Base-by-base conservation (phyloP, 2,888 invertebrate genomes). In the Lasioglossum pauxillum region DNA sequence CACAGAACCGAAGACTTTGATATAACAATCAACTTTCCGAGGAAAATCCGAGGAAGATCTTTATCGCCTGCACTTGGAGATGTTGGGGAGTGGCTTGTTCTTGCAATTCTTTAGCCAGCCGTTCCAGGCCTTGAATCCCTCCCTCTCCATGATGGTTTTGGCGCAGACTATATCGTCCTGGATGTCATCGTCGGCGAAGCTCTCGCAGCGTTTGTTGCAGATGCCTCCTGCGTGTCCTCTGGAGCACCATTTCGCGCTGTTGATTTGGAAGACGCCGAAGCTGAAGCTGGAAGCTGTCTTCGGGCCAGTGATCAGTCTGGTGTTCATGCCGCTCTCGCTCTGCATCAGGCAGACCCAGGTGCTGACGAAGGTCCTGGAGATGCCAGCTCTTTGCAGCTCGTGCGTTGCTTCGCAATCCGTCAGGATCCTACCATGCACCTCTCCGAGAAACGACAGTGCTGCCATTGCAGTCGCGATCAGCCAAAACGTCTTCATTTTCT, bases 201-300 rank as follows among this genome's bases (percentile, higher is more conserved):
- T 97, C 96, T 97, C 97, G 94, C 98, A 98, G 92, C 96, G 97
- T 92, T 96, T 96, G 91, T 96, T 96, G 95, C 98, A 98, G 67
- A 96, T 94, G 1, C 97, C 97, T 5, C 97, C 97, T 84, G 95
- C 96, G 60, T 96, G 95, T 12, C 96, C 97, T 86, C 96, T 96
- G 87, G 96, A 96, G 93, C 98, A 98, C 96, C 97, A 97, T 71
- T 97, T 97, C 89, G 96, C 96, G 94, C 97, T 97, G 94, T 96
- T 97, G 86, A 98, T 97, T 96, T 98, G 97, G 73, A 96, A 95
- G 69, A 94, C 82, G 0, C 95, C 95, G 75, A 85, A 94, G 19
- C 90, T 92, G 78, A 90, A 94, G 89, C 94, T 95, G 72, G 95
- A 92, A 2, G 92, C 91, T 46, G 88, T 88, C 8, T 93, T 92